Base-by-base conservation (phyloP, 2,797 vertebrate species). In the Chloroceryle amazona region DNA sequence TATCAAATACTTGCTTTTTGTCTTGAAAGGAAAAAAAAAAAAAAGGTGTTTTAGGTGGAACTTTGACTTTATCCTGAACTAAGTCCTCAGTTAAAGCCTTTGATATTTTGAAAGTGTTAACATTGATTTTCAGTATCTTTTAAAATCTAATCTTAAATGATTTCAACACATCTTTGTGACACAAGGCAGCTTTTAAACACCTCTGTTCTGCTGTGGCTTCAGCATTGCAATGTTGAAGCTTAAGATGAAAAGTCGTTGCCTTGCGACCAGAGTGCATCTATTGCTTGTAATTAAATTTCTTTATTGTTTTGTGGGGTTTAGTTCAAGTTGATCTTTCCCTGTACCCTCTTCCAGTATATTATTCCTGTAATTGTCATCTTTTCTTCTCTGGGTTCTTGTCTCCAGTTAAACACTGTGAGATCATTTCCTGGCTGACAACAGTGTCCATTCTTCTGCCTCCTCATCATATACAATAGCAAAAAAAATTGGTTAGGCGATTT, bases 361-460 rank as follows among this genome's bases (percentile, higher is more conserved):
- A 23, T 44, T 76, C 13, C 31, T 80, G 12, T 51, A 41, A 20
- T 28, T 89, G 37, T 47, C 10, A 47, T 58, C 0, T 72, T 78
- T 66, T 72, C 9, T 61, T 37, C 7, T 49, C 20, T 63, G 65
- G 16, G 9, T 61, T 62, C 42, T 35, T 70, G 16, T 66, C 29
- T 72, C 28, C 10, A 46, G 13, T 67, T 62, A 86, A 51, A 11
- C 39, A 29, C 26, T 18, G 25, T 47, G 47, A 23, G 21, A 17
- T 49, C 41, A 58, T 81, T 33, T 83, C 80, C n/a, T 29, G 14
- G 29, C 17, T 44, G 18, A 39, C 18, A 54, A 1, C 28, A 39
- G 8, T 57, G 5, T 37, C 29, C 0, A 0, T 78, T 78, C 47
- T 57, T 52, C 22, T 5, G 14, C 0, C 0, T 54, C 29, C 5